Base-by-base conservation (phyloP, 2,113 vertebrate genomes). In the Corythaixoides concolor region DNA sequence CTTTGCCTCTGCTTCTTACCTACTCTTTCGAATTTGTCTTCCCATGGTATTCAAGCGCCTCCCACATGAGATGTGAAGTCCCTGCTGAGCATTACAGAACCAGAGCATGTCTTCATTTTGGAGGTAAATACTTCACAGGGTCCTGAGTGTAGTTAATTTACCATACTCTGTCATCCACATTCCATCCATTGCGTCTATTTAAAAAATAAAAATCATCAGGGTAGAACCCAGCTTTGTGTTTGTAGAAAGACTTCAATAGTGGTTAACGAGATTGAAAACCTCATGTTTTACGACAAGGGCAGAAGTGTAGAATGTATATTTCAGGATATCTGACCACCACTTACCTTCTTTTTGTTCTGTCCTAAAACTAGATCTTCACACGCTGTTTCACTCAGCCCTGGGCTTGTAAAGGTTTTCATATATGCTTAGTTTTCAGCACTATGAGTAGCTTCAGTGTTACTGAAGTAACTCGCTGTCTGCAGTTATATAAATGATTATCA, bases 201-300 rank as follows among this genome's bases (percentile, higher is more conserved):
- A 41, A 80, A 67, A 74, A 78, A 64, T 22, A 64, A 80, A 86
- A 91, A 39, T 28, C 35, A 60, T 41, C 41, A 69, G 33, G n/a
- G 67, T 33, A 86, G 63, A 89, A 87, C n/a, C 16, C 45, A 69
- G 27, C n/a, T 84, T 76, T 50, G 4, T 62, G 10, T 52, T 79
- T 52, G 37, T 55, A 67, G 24, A 77, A 89, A 56, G 26, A 41
- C 28, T 78, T 45, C 35, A 63, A 9, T 66, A 13, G 33, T 83
- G 37, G 16, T 47, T 70, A 93, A 81, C 12, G 17, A 70, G 50
- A 70, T 24, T 0, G 0, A 87, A 87, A 59, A 0, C 1, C 6
- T 1, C 1, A 59, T 0, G 0, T 53, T 47, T 81, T 37, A 62
- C 41, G 27, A 80, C 1, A 2, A 92, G 17, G 17, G 70, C 37